phyloP scores from a whole-genome alignment of 2,113 vertebrate genomes.

The Tachycineta bicolor region DNA sequence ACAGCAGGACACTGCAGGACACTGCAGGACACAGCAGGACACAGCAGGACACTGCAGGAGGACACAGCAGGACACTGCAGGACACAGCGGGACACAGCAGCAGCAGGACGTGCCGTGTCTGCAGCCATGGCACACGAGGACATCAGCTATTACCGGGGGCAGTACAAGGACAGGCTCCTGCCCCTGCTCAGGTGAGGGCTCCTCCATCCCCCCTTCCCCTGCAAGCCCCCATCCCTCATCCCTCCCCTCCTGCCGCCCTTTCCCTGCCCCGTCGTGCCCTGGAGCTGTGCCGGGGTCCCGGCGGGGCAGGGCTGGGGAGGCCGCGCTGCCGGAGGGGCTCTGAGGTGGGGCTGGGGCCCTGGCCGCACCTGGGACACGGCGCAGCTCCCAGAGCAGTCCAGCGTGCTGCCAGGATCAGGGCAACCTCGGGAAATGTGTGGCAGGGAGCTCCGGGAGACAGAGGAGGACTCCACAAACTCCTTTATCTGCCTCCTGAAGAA shows the following conservation, averaged over 20 bases:
- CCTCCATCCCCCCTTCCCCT: neutral
- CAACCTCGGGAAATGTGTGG: fast-evolving
- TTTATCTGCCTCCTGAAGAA: conserved; percentile 67
- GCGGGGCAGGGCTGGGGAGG: neutral
- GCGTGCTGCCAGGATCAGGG: neutral
- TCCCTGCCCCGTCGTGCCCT: neutral
- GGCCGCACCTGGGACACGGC: fast-evolving
- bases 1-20: conserved; percentile 9
- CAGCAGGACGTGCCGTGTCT: too few species aligned
- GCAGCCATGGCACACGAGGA: conserved; percentile 44
- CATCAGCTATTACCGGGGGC: conserved; percentile 47
- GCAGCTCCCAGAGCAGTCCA: neutral
- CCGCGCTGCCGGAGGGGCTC: neutral
- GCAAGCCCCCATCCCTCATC: neutral
- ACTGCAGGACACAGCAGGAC: too few species aligned
- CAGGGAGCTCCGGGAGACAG: conserved; percentile 45
- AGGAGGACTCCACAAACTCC: conserved; percentile 38
- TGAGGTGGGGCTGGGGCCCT: neutral
- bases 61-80: neutral
- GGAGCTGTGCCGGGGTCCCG: neutral
- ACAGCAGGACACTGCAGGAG: neutral
- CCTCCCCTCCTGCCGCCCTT: neutral
- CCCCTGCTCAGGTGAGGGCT: conserved; percentile 58
- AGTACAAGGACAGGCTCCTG: conserved; percentile 58
- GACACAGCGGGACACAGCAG: too few species aligned